Conservation (phyloP, 2,113 vertebrate species). For the Seriola quinqueradiata region DNA sequence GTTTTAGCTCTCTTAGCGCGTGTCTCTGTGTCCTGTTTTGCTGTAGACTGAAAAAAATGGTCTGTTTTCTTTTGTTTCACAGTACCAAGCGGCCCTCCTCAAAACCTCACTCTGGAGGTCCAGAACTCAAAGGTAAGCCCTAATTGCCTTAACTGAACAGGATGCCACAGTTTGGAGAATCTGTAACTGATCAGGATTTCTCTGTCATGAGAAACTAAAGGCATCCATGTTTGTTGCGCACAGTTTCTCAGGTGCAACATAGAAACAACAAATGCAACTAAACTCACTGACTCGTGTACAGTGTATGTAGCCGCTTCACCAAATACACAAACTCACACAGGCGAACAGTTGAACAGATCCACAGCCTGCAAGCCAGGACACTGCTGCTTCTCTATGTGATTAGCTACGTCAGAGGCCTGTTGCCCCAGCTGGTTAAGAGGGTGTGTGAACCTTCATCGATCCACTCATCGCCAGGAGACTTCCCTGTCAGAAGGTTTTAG, state of each 20-base stretch:
- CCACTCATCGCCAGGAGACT: conserved; percentile 64
- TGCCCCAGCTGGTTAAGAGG: conserved; percentile 59
- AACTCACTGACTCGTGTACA: conserved; percentile 1
- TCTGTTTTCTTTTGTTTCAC: conserved; percentile 50
- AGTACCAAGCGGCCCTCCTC: conserved; percentile 95
- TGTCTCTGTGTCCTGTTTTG: not conserved
- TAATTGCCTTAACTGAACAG: not conserved
- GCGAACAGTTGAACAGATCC: conserved; percentile 14
- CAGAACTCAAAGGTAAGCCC: conserved; percentile 96
- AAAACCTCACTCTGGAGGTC: conserved; percentile 95
- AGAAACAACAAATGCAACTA: not conserved
- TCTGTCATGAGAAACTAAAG: not conserved
- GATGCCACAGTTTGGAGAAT: not conserved
- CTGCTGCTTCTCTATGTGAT: conserved; percentile 50
- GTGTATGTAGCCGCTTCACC: not conserved
- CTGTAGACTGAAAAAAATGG: not conserved
- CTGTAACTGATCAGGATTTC: not conserved
- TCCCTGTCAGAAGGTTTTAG: conserved; percentile 77
- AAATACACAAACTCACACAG: not conserved
- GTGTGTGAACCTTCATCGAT: conserved; percentile 73
- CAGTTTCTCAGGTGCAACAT: not conserved
- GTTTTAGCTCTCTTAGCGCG: not conserved
- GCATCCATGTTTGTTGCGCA: not conserved
- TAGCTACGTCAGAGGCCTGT: conserved; percentile 49
- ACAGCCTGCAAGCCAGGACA: conserved; percentile 47